phyloP scores from a whole-genome alignment of 53 echinoderm and acorn worm species.

The Mesocentrotus franciscanus region DNA sequence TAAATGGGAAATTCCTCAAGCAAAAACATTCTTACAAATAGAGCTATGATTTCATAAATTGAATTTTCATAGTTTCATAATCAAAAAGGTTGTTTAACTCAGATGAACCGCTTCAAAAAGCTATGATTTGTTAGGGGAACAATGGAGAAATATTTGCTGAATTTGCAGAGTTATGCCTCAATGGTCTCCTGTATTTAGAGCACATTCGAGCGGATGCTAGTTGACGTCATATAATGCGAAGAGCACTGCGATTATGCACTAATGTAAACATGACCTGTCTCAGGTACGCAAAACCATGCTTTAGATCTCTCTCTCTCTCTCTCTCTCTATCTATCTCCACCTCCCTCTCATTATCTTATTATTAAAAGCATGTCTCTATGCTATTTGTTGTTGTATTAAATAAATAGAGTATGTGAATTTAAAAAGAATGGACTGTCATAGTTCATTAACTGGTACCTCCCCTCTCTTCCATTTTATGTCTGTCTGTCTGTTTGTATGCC shows the following conservation, averaged over 20 bases:
- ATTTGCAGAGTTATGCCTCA: neutral
- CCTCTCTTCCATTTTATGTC: neutral
- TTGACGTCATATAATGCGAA: neutral
- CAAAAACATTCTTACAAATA: no score
- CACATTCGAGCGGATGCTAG: neutral
- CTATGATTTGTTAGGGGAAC: neutral
- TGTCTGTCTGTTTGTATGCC: neutral
- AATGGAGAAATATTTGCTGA: neutral
- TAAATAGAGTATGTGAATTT: no score
- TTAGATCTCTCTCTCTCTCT: neutral
- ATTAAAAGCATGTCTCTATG: no score
- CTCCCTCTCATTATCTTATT: neutral
- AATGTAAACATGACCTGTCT: slow-evolving; percentile 29
- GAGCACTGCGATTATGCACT: neutral
- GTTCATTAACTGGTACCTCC: no score
- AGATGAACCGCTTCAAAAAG: no score
- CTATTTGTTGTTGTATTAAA: no score
- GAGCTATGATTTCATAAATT: neutral
- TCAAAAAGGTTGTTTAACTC: no score
- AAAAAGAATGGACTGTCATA: no score
- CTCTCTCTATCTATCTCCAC: neutral
- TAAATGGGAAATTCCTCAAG: neutral
- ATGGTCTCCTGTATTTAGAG: neutral
- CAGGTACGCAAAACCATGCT: no score
- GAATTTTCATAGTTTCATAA: no score